phyloP scores from a whole-genome alignment of 1,140 invertebrate species.

The Drosophila carrolli region DNA sequence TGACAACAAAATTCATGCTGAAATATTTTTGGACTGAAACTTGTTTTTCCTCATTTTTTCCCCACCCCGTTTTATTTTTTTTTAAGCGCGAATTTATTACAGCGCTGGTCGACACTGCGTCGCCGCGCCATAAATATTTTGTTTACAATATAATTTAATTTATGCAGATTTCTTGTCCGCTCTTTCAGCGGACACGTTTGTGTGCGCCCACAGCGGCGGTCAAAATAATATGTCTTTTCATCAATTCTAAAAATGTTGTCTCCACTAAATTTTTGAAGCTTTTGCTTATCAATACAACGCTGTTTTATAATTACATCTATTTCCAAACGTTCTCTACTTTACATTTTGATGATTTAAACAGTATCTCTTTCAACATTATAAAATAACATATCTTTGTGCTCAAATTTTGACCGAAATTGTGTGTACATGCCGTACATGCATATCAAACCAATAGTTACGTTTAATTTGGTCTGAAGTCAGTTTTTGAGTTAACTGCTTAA shows the following conservation, averaged over 20 bases:
- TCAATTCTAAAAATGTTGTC: too few species aligned
- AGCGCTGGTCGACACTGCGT: conserved; percentile 46
- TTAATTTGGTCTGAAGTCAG: conserved; percentile 59
- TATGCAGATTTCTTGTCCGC: conserved; percentile 72
- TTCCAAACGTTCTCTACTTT: too few species aligned
- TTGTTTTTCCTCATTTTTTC: conserved; percentile 54
- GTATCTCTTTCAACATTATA: too few species aligned
- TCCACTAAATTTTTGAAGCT: too few species aligned
- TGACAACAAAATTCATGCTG: conserved; percentile 79
- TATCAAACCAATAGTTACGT: conserved; percentile 59
- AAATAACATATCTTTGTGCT: too few species aligned
- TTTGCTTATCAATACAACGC: too few species aligned
- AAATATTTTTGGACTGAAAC: conserved; percentile 73
- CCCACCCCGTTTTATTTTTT: conserved; percentile 28
- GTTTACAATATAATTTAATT: conserved; percentile 83
- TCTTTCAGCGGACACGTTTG: conserved; percentile 45
- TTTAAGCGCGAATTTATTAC: conserved; percentile 81
- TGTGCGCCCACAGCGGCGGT: conserved; percentile 3
- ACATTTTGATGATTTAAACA: too few species aligned
- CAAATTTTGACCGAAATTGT: background rate
- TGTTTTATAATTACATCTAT: too few species aligned
- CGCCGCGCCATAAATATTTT: conserved; percentile 77
- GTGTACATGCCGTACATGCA: conserved; percentile 24
- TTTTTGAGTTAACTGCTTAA: conserved; percentile 49
- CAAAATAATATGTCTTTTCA: background rate